Percentiles rank a stretch among this genome's conserved stretches.
These are phyloP conservation scores for Hirundo rustica DNA, from an alignment of 2,797 vertebrate genomes.

Conservation along the genomic window DNA sequence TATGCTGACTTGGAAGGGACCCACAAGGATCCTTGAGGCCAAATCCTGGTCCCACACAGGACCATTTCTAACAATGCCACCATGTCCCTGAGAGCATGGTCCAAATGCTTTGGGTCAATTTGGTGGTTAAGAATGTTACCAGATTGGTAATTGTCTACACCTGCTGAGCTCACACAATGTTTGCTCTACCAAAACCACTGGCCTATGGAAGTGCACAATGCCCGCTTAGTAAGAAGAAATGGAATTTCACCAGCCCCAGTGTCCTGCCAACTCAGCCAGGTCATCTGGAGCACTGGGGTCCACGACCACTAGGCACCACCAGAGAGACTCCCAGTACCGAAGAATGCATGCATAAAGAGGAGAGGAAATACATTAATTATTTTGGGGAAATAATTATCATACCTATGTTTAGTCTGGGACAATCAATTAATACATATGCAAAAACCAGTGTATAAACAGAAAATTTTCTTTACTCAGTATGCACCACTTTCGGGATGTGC, in stretches of 20 bases:
- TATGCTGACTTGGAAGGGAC: background rate
- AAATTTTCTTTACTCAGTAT: background rate
- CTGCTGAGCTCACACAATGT: background rate
- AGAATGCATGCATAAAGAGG: background rate
- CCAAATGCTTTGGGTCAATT: background rate
- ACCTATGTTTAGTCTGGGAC: background rate
- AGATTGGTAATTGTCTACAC: background rate
- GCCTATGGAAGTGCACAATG: background rate
- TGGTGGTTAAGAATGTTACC: background rate
- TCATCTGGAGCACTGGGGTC: background rate
- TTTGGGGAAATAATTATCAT: background rate
- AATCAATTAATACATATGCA: background rate
- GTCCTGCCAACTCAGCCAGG: background rate
- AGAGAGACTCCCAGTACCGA: background rate
- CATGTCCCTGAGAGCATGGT: background rate
- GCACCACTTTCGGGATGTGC: rapidly evolving
- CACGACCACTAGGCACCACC: background rate
- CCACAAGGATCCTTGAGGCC: background rate
- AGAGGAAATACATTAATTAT: background rate
- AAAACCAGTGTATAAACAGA: background rate
- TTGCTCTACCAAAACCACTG: background rate
- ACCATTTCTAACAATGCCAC: background rate
- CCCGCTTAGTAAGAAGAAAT: background rate
- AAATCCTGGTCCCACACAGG: background rate
- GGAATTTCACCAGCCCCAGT: background rate